Conservation (phyloP, 2,113 vertebrate genomes). For the Spilogale gracilis region DNA sequence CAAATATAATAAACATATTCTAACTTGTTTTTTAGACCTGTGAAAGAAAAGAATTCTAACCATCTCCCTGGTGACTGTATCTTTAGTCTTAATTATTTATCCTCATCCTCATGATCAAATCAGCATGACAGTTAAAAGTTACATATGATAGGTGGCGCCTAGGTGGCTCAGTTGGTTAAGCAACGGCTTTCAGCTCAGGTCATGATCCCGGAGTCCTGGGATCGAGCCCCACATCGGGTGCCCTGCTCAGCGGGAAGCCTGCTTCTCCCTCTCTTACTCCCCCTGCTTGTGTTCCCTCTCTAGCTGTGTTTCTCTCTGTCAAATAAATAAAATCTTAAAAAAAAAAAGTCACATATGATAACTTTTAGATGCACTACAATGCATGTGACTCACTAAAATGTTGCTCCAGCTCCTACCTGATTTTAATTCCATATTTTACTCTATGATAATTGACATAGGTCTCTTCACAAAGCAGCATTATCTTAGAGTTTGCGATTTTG, state of each 20-base stretch:
- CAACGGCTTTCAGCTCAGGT: too few species aligned
- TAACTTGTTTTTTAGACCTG: background rate
- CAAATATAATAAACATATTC: background rate
- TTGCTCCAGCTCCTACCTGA: background rate
- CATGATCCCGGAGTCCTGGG: too few species aligned
- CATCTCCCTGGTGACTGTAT: background rate
- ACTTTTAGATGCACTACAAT: constrained; percentile 2
- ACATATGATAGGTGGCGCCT: too few species aligned
- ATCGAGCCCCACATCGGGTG: too few species aligned
- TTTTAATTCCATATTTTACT: constrained; percentile 60
- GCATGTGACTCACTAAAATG: background rate
- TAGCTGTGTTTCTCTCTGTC: too few species aligned
- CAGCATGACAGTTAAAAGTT: background rate
- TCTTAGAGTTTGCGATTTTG: constrained; percentile 46
- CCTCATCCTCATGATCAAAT: background rate
- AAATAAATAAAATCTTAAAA: too few species aligned
- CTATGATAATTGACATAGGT: background rate
- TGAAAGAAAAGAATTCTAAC: background rate
- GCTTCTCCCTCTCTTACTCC: too few species aligned
- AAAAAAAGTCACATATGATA: background rate
- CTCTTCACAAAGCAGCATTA: constrained; percentile 35
- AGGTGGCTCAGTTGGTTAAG: too few species aligned
- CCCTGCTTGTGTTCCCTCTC: too few species aligned
- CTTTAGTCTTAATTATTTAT: constrained; percentile 12
- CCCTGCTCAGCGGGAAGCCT: too few species aligned